Base-by-base conservation (phyloP, 2,888 invertebrate species). In the Podabrus alpinus region DNA sequence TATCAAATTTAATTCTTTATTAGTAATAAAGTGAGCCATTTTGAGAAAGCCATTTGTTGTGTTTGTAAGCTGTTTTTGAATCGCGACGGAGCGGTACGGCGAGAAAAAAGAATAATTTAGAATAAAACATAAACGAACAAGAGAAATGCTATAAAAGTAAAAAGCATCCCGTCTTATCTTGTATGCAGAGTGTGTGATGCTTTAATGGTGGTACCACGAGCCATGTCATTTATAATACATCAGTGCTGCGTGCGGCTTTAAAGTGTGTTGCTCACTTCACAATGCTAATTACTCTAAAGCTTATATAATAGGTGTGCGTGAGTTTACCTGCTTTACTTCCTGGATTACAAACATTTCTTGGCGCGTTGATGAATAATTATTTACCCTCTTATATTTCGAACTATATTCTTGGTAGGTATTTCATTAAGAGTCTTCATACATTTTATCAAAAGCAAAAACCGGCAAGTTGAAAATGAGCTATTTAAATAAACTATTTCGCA, bases 211-310 rank as follows among this genome's bases (percentile, higher is more conserved):
- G 81, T 81, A 82, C 83, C 82, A 83, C 82, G 83, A 84, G 83
- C 82, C 82, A 79, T 80, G 81, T 82, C 83, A 84, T 83, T 82
- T 82, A 83, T 84, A 83, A 83, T 83, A 83, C 83, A 84, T 84
- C 84, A 79, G 73, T 77, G 76, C 79, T 79, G 80, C 77, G 79
- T 79, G 78, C 70, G 72, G 80, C 78, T 81, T 83, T 82, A 81
- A 82, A 80, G 82, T 81, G 78, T 78, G 79, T 76, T 81, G 82
- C 81, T 82, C 82, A 81, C 81, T 82, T 82, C 80, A 81, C 79
- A 81, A 82, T 82, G 79, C 81, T 83, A 83, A 83, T 83, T 83
- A 81, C 77, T 72, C 78, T 64, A 67, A 29, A 72, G 72, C 72
- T 70, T 76, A 75, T 79, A 81, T 81, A 78, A 72, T 71, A 62